Conservation (phyloP, 2,888 invertebrate species). For the Tiliacea citrago region DNA sequence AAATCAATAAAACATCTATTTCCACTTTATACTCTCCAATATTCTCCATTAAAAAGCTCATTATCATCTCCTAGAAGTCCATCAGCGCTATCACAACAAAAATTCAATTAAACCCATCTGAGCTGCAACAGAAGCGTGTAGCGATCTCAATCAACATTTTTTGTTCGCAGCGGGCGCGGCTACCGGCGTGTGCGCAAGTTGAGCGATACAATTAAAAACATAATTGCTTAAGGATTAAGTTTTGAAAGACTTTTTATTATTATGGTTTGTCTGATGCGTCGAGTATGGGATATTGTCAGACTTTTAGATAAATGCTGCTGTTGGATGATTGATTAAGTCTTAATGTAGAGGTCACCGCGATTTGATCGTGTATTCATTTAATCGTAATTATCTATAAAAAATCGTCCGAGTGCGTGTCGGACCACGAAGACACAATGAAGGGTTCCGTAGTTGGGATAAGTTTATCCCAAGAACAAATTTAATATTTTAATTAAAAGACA, state of each 20-base stretch:
- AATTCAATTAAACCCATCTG: constrained; percentile 58
- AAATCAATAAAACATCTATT: constrained; percentile 3
- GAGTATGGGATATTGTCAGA: constrained; percentile 10
- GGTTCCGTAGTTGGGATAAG: too few relatives aligned
- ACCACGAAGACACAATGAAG: too few relatives aligned
- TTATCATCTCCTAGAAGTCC: constrained; percentile 16
- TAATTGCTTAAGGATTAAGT: constrained; percentile 74
- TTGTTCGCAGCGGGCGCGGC: constrained; percentile 61
- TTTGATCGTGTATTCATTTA: constrained; percentile 3
- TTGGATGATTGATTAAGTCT: constrained; percentile 17
- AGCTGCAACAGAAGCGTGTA: constrained; percentile 55
- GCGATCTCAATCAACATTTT: constrained; percentile 71
- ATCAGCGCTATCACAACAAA: constrained; percentile 54
- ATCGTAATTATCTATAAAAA: not conserved
- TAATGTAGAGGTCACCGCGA: not conserved
- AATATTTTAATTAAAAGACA: too few relatives aligned
- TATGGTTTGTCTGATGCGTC: constrained; percentile 49
- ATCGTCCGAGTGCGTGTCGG: too few relatives aligned
- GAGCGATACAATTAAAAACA: constrained; percentile 74
- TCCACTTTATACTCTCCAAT: not conserved
- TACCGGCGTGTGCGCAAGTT: constrained; percentile 65
- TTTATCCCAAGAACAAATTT: too few relatives aligned
- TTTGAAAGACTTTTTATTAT: constrained; percentile 66
- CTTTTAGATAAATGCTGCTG: not conserved
- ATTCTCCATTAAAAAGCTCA: constrained; percentile 24